Evolutionary conservation across 2,888 invertebrate species (phyloP), one percentile per base, ranked within the genome.

Genomic region (Epirrhoe tristata): DNA sequence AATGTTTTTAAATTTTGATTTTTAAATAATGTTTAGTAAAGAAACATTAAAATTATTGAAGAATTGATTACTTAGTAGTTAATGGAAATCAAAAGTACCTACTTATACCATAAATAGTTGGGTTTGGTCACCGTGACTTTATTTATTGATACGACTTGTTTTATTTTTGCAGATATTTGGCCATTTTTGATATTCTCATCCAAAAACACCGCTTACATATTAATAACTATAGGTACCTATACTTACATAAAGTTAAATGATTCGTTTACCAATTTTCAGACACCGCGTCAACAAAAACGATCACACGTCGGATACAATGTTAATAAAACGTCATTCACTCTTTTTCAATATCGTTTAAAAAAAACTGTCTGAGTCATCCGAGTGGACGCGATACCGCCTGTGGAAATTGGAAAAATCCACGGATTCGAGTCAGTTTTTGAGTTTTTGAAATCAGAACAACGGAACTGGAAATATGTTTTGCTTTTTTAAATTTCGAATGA

Each of bases 321-420:
- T 77, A 77, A 77, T 76, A 78, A 77, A 77, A 75, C 75, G 79
- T 77, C 79, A 74, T 72, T 76, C 74, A 76, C 68, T 72, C 74
- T 68, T 75, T 68, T 75, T 75, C 73, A 77, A 77, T 74, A 74
- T 60, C 64, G 52, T 64, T 48, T 53, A 61, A 71, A 72, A 73
- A 77, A 75, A 72, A 58, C 61, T 66, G 72, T 67, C 66, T 58
- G 76, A 85, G 79, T 81, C 89, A 89, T 68, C 81, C 84, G 77
- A 75, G 76, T 80, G 89, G 80, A 87, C 80, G 76, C 70, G 90
- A 90, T 90, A 90, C 73, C 82, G 71, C 69, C 64, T 71, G 76
- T 85, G 90, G 89, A 91, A 91, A 91, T 90, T 90, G 90, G 84
- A 88, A 90, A 90, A 89, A 86, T 82, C 81, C 81, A 72, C 77